Percentiles rank a stretch among this genome's conserved stretches.
Conservation (phyloP, 2,113 vertebrate genomes). For the Papio anubis region DNA sequence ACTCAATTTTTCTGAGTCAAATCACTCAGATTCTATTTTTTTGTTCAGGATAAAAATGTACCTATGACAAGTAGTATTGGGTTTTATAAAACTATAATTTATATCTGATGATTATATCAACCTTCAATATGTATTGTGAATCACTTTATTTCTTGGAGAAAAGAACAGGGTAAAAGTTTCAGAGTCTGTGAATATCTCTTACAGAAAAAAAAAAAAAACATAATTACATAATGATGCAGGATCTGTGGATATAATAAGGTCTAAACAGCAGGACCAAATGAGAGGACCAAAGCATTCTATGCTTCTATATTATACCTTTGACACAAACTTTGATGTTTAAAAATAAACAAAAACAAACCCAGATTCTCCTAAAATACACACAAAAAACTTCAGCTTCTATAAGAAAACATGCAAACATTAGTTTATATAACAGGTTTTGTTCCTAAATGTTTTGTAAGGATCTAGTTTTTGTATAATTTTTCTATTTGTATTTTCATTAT, state of each 20-base stretch:
- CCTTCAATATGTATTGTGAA: neutral
- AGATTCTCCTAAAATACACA: neutral
- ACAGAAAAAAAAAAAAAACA: neutral
- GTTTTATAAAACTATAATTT: neutral
- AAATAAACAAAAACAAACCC: neutral
- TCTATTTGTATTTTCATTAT: neutral
- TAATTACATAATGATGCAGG: neutral
- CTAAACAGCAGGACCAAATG: neutral
- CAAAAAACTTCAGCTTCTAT: neutral
- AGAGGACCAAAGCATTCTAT: neutral
- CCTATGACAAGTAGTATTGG: neutral
- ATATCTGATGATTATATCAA: neutral
- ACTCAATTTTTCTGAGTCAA: neutral
- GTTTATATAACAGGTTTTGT: neutral
- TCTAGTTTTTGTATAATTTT: neutral
- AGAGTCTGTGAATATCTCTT: neutral
- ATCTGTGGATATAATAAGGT: neutral
- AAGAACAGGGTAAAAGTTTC: neutral
- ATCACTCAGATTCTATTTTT: neutral
- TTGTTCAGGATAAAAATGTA: neutral
- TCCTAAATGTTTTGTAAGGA: neutral
- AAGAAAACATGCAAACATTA: neutral
- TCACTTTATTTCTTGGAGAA: neutral
- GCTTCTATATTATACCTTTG: neutral
- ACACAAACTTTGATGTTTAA: neutral